phyloP scores from a whole-genome alignment of 2,888 invertebrate species.

The Bursaphelenchus okinawaensis region DNA sequence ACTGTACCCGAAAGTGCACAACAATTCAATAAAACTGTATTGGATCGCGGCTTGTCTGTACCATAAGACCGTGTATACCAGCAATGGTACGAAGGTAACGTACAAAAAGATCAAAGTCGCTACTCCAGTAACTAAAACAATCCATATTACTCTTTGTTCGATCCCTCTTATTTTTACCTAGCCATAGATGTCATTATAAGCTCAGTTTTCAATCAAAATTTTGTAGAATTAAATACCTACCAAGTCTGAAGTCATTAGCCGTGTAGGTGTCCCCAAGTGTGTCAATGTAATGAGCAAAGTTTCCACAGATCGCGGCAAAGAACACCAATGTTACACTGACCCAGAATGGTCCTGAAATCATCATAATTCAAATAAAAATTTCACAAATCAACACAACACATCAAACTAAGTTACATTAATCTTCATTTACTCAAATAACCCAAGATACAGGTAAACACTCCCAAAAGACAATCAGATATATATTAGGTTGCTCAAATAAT shows the following conservation, averaged over 20 bases:
- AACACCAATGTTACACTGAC: slow-evolving; percentile 87
- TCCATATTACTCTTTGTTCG: no score
- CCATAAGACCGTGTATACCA: slow-evolving; percentile 78
- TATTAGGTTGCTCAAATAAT: no score
- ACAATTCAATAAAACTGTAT: slow-evolving; percentile 72
- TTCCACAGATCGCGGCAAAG: slow-evolving; percentile 85
- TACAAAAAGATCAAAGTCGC: slow-evolving; percentile 83
- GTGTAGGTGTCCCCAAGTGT: slow-evolving; percentile 10
- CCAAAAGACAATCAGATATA: no score
- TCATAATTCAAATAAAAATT: not conserved
- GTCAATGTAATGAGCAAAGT: slow-evolving; percentile 72
- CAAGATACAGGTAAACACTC: no score
- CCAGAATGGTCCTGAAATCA: slow-evolving; percentile 76
- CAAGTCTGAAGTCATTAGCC: slow-evolving; percentile 24
- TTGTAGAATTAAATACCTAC: not conserved
- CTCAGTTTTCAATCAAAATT: no score
- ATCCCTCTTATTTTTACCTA: no score
- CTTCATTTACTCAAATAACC: no score
- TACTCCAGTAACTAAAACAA: slow-evolving; percentile 78
- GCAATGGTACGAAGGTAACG: slow-evolving; percentile 76
- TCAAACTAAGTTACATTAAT: no score
- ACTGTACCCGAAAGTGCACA: slow-evolving; percentile 92
- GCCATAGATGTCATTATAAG: not conserved
- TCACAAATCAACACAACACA: not conserved
- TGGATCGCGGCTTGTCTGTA: slow-evolving; percentile 66